phyloP scores from a whole-genome alignment of 2,797 vertebrate genomes.

The Tympanoctomys barrerae region DNA sequence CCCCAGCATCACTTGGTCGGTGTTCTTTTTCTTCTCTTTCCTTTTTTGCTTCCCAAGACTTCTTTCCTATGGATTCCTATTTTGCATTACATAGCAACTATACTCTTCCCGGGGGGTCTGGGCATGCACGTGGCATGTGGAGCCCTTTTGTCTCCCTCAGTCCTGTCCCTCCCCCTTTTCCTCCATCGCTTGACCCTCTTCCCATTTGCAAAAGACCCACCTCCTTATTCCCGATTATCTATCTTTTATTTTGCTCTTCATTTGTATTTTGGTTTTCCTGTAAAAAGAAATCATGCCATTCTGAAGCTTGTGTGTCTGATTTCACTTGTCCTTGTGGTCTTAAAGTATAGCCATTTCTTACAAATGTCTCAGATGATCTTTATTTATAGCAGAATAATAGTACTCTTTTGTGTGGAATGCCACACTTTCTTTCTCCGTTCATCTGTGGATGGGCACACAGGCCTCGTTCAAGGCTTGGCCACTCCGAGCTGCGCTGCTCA shows the following conservation, averaged over 20 bases:
- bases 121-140: background rate
- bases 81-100: background rate
- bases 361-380: background rate
- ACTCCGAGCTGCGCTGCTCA: background rate
- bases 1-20: background rate
- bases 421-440: background rate
- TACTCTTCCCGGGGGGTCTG: background rate
- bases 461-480: background rate
- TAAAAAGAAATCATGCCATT: background rate
- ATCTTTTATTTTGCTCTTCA: background rate
- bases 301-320: background rate
- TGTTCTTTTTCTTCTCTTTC: background rate
- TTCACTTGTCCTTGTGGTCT: background rate
- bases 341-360: background rate
- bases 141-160: background rate
- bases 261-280: background rate
- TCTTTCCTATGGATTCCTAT: background rate
- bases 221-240: background rate
- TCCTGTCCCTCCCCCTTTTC: background rate
- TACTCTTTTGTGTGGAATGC: no score
- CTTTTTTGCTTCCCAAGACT: background rate
- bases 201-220: background rate
- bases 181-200: background rate
- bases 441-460: background rate
- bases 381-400: background rate